Evolutionary conservation across 30 jellyfish, hydroid and myxozoan species (phyloP), one percentile per base, ranked within the genome.

Genomic region (Cassiopea andromeda): DNA sequence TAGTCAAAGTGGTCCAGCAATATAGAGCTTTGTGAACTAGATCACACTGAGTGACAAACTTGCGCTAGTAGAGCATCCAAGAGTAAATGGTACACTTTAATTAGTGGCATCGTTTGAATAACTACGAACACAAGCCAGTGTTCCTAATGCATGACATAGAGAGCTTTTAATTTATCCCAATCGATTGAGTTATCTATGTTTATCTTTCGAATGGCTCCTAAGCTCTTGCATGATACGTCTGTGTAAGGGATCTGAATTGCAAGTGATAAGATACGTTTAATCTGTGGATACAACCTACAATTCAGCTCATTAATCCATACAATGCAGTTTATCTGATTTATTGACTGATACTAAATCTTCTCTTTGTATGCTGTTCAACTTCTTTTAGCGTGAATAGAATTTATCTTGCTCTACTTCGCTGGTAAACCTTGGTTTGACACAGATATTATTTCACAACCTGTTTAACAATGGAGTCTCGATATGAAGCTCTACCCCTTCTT

Each of bases 211-310:
- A 70, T 18, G 79, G 54, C 79, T 70, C 79, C 79, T 70, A 50
- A 6, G 10, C 50, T 70, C 79, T 70, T 18, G 79, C 79, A 70
- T 70, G 79, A n/a, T 27, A 70, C 50, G 79, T 70, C 79, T 70
- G 79, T 18, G 50, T 70, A 43, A 18, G 79, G 75, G 57, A 70
- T 70, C 79, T 27, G 79, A 17, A 19, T 70, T 50, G 27, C 27
- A 70, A 70, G 79, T 70, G 79, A 50, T 70, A 70, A 70, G 79
- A 70, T 43, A 43, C 2, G 79, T n/a, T 70, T 70, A 70, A 6
- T 16, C 54, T 70, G 79, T 16, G 79, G 79, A 70, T 70, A 43
- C 38, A 14, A 70, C 27, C 27, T 16, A 15, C 38, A 54, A 27
- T 70, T 54, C 6, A 14, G 50, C 0, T 15, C 79, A 3, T 16